Base-by-base conservation (phyloP, 2,797 vertebrate genomes). In the Choloepus didactylus region DNA sequence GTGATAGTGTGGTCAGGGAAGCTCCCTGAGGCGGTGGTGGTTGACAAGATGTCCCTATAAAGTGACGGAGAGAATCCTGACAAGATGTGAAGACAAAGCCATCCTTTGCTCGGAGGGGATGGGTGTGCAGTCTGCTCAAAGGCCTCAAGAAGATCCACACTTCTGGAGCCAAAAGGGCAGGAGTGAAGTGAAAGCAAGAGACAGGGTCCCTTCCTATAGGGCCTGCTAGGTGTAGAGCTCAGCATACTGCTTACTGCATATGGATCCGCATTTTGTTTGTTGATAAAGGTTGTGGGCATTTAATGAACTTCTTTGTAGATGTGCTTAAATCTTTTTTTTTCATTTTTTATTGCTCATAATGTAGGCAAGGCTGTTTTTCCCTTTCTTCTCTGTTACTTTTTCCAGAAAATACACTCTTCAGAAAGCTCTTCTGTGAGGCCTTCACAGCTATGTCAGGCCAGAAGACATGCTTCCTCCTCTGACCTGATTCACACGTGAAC, bases 251-350 rank as follows among this genome's bases (percentile, higher is more conserved):
- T 69, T 60, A 77, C 54, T 31, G 51, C 31, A 35, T 54, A 59
- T 0, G 1, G 14, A 27, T 73, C 29, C 41, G 16, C 5, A 59
- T 12, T 83, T 69, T 75, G 5, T 67, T 31, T 94, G 66, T 67
- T 95, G 35, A 92, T 75, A 86, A 86, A 76, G 27, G 10, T 6
- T 41, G 67, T 11, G 38, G 84, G 81, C 27, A 25, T 77, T 80
- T 82, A 83, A 75, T 35, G 31, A 35, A 12, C 38, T 86, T 95
- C 84, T 87, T 69, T 92, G 79, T 56, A 76, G 90, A 46, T 16
- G 7, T 41, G 59, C 15, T 59, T 87, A 80, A 70, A 38, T 64
- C 0, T 49, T 82, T 87, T 64, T 38, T 35, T 16, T 60, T 5
- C 3, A 11, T 35, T 49, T 77, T 88, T 62, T 31, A 69, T 29